Percentiles rank a stretch among this genome's conserved stretches.
These are phyloP conservation scores for Stigmatopora argus DNA, from an alignment of 2,113 vertebrate species.

Conservation along the genomic window DNA sequence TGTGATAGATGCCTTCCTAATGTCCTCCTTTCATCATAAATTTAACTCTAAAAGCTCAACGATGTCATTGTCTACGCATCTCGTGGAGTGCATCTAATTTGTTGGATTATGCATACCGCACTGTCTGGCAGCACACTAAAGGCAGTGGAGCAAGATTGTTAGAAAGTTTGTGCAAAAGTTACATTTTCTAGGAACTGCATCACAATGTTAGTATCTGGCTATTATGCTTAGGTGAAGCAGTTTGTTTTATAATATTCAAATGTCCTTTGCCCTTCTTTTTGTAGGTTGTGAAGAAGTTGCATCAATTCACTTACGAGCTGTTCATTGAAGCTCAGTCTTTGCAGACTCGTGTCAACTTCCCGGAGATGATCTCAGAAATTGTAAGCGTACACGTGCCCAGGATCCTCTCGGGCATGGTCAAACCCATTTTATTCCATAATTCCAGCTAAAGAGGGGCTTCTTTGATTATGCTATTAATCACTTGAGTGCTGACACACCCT, in stretches of 20 bases:
- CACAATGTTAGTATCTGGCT: neutral
- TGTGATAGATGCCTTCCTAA: neutral
- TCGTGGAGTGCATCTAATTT: conserved; percentile 26
- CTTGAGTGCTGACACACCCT: neutral
- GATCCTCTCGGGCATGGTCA: conserved; percentile 92
- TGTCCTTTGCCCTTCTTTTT: conserved; percentile 4
- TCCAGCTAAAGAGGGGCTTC: conserved; percentile 46
- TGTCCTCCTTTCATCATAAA: conserved; percentile 25
- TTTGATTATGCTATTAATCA: neutral
- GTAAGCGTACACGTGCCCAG: conserved; percentile 95
- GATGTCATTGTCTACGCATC: conserved; percentile 34
- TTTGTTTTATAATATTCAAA: neutral
- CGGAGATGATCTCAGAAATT: conserved; percentile 96
- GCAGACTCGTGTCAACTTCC: conserved; percentile 82
- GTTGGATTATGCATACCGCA: conserved; percentile 32
- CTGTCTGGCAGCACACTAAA: conserved; percentile 31
- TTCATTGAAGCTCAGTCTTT: conserved; percentile 85
- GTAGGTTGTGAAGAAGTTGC: conserved; percentile 88
- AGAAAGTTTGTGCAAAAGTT: conserved; percentile 24
- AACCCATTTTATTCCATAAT: conserved; percentile 89
- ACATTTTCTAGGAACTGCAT: conserved; percentile 13
- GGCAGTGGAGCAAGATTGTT: conserved; percentile 28
- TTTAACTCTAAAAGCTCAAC: conserved; percentile 40
- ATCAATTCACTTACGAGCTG: conserved; percentile 94
- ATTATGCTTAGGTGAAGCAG: neutral